phyloP scores from a whole-genome alignment of 2,113 vertebrate species.

The Danionella cerebrum region DNA sequence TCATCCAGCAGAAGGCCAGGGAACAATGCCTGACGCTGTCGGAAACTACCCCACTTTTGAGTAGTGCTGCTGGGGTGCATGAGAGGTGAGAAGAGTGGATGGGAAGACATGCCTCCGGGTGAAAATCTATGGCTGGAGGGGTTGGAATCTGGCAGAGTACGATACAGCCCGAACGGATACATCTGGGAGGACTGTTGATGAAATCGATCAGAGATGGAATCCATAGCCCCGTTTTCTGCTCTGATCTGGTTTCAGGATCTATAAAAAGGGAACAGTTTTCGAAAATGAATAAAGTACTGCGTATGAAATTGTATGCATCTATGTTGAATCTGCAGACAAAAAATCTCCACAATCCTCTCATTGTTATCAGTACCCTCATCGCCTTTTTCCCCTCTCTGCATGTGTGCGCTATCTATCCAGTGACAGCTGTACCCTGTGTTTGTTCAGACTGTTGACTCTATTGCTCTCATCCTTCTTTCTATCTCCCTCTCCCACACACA shows the following conservation, averaged over 20 bases:
- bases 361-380: constrained; percentile 39
- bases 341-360: constrained; percentile 8
- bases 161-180: constrained; percentile 47
- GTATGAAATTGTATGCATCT: background rate
- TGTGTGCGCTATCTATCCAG: constrained; percentile 61
- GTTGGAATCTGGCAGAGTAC: constrained; percentile 44
- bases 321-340: constrained; percentile 14
- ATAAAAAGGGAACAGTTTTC: constrained; percentile 1
- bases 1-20: constrained; percentile 29
- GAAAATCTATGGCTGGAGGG: constrained; percentile 39
- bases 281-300: background rate
- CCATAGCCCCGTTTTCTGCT: constrained; percentile 51
- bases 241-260: constrained; percentile 29
- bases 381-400: constrained; percentile 49
- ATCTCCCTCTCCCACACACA: constrained; percentile 34
- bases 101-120: constrained; percentile 42
- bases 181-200: constrained; percentile 51
- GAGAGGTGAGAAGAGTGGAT: constrained; percentile 61
- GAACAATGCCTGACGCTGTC: constrained; percentile 19
- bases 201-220: constrained; percentile 61
- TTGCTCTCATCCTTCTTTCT: constrained; percentile 41
- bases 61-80: constrained; percentile 54
- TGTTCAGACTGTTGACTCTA: constrained; percentile 70
- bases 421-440: constrained; percentile 71
- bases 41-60: constrained; percentile 47